phyloP scores from a whole-genome alignment of 2,797 vertebrate genomes.

The Silurus aristotelis region DNA sequence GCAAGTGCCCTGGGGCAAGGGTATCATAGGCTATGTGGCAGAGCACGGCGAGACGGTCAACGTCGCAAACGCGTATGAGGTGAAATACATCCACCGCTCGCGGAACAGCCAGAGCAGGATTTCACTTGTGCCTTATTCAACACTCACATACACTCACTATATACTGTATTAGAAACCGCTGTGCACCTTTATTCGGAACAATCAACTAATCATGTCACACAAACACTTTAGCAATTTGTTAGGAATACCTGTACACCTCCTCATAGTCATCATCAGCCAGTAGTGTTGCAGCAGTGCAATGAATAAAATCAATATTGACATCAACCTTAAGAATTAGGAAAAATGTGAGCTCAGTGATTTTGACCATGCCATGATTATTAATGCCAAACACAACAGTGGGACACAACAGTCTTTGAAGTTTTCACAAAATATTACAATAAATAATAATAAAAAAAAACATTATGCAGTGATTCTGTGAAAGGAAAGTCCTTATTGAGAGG shows the following conservation, averaged over 20 bases:
- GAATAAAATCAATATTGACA: not conserved
- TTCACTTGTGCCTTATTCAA: not conserved
- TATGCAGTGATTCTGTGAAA: not conserved
- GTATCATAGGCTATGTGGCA: conserved; percentile 81
- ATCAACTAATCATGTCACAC: not conserved
- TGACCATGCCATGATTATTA: not conserved
- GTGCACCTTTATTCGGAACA: too few relatives aligned
- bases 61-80: conserved; percentile 80
- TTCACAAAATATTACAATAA: not conserved
- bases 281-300: not conserved
- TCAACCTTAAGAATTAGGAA: not conserved
- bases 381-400: too few relatives aligned
- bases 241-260: not conserved
- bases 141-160: not conserved
- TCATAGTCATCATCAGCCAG: not conserved
- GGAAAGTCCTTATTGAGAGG: not conserved
- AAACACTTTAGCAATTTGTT: not conserved
- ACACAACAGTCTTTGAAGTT: not conserved
- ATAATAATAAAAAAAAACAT: not conserved
- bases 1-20: conserved; percentile 82
- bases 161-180: not conserved
- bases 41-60: conserved; percentile 83
- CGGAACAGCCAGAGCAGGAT: not conserved
- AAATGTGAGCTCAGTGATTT: too few relatives aligned
- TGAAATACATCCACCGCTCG: not conserved